Percentiles rank a stretch among this genome's conserved stretches.
These are phyloP conservation scores for Anguilla marmorata DNA, from an alignment of 2,797 vertebrate species.

Conservation along the genomic window DNA sequence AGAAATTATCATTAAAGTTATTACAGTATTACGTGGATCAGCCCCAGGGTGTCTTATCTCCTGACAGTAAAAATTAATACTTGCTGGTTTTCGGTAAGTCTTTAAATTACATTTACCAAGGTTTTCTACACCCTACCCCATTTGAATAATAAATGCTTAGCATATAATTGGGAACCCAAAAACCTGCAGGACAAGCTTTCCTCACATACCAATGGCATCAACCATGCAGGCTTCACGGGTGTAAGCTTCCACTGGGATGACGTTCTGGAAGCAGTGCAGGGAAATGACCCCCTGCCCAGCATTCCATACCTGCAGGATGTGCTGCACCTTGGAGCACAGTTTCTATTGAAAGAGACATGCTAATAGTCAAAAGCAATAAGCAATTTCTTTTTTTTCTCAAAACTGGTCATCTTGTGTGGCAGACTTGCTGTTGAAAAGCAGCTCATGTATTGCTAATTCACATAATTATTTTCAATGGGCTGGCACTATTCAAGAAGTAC, in stretches of 20 bases:
- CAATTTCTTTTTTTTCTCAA: not conserved
- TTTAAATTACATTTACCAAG: not conserved
- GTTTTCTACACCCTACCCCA: not conserved
- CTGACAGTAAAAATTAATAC: not conserved
- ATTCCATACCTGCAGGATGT: constrained; percentile 87
- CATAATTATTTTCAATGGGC: not conserved
- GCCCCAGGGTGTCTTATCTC: not conserved
- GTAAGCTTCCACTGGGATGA: constrained; percentile 85
- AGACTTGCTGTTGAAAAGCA: not conserved
- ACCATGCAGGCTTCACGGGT: constrained; percentile 88
- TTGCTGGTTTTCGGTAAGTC: not conserved
- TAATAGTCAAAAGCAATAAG: not conserved
- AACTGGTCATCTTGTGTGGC: not conserved
- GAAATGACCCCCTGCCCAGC: constrained; percentile 79
- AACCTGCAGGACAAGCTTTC: not conserved
- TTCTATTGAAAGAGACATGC: constrained; percentile 61
- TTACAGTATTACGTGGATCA: not conserved
- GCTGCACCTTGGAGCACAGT: constrained; percentile 79
- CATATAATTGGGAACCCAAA: not conserved
- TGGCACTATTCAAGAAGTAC: not conserved
- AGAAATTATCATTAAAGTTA: not conserved
- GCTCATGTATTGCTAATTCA: not conserved
- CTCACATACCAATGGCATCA: constrained; percentile 82
- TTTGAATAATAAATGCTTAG: not conserved
- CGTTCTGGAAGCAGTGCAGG: constrained; percentile 89